These are phyloP conservation scores for Coranthus polyacanthus DNA, from an alignment of 2,797 vertebrate genomes.

Conservation along the genomic window DNA sequence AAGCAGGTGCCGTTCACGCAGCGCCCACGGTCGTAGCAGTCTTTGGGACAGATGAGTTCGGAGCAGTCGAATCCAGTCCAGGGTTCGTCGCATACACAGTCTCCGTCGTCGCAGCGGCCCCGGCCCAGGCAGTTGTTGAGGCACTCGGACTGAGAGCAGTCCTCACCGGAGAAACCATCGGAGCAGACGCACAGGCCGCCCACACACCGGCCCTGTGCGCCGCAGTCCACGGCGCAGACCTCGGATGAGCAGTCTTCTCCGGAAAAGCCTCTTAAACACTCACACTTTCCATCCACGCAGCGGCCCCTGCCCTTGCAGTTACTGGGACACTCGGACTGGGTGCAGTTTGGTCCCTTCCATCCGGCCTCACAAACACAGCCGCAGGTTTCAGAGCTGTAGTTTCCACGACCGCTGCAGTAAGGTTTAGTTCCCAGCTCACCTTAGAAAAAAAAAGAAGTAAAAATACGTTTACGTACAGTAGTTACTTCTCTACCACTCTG, in stretches of 20 bases:
- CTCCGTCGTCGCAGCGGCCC: constrained; percentile 88
- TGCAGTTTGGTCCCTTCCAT: constrained; percentile 90
- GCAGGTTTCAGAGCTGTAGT: constrained; percentile 89
- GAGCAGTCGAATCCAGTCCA: constrained; percentile 92
- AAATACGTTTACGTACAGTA: neutral
- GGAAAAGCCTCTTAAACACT: constrained; percentile 90
- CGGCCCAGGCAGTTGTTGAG: constrained; percentile 88
- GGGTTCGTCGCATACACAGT: constrained; percentile 89
- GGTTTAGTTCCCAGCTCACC: constrained; percentile 89
- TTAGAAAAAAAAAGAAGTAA: constrained; percentile 60
- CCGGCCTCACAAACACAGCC: constrained; percentile 88
- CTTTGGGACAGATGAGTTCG: constrained; percentile 91
- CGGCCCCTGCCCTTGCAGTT: constrained; percentile 90
- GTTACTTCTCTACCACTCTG: too few species aligned
- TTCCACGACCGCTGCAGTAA: constrained; percentile 91
- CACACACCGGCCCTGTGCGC: constrained; percentile 85
- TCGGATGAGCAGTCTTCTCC: constrained; percentile 87
- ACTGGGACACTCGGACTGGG: constrained; percentile 84
- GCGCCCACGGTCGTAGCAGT: constrained; percentile 91
- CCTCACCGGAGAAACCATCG: constrained; percentile 85
- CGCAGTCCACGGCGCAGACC: constrained; percentile 85
- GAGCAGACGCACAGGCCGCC: constrained; percentile 86
- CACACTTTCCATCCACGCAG: constrained; percentile 88
- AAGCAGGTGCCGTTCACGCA: constrained; percentile 93
- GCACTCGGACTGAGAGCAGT: constrained; percentile 89